Conservation (phyloP, 2,113 vertebrate species). For the Numenius arquata region DNA sequence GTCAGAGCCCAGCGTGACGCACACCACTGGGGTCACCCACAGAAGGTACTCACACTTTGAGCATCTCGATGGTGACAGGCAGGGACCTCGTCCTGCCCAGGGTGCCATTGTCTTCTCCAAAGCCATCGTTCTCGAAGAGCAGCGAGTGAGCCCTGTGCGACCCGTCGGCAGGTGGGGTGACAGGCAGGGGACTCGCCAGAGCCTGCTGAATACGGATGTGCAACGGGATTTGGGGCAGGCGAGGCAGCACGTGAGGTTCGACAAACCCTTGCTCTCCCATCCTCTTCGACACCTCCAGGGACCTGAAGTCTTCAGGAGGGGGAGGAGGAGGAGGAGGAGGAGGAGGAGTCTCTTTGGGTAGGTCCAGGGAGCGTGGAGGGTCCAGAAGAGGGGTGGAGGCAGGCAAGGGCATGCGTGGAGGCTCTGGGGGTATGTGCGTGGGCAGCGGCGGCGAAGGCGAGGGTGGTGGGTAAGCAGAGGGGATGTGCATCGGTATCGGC, state of each 20-base stretch:
- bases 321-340: background rate
- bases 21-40: accelerated
- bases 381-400: slow-evolving; percentile 20
- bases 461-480: slow-evolving; percentile 14
- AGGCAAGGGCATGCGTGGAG: slow-evolving; percentile 45
- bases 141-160: slow-evolving; percentile 88
- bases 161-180: slow-evolving; percentile 83
- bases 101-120: slow-evolving; percentile 76
- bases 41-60: slow-evolving; percentile 89
- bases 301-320: slow-evolving; percentile 48
- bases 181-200: slow-evolving; percentile 86
- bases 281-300: slow-evolving; percentile 21
- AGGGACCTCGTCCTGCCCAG: slow-evolving; percentile 82
- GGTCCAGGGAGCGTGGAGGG: slow-evolving; percentile 1
- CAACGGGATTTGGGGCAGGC: slow-evolving; percentile 83
- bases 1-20: background rate
- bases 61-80: slow-evolving; percentile 93
- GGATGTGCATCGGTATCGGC: background rate
- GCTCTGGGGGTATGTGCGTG: slow-evolving; percentile 72
- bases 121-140: slow-evolving; percentile 87
- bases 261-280: slow-evolving; percentile 70
- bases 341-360: slow-evolving; percentile 8
- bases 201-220: slow-evolving; percentile 98
- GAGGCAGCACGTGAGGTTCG: slow-evolving; percentile 68
- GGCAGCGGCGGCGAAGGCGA: slow-evolving; percentile 61